A percentile compares a stretch with the other conserved stretches of the same genome.
Conservation (phyloP, 2,888 invertebrate species). For the Autographa pulchrina region DNA sequence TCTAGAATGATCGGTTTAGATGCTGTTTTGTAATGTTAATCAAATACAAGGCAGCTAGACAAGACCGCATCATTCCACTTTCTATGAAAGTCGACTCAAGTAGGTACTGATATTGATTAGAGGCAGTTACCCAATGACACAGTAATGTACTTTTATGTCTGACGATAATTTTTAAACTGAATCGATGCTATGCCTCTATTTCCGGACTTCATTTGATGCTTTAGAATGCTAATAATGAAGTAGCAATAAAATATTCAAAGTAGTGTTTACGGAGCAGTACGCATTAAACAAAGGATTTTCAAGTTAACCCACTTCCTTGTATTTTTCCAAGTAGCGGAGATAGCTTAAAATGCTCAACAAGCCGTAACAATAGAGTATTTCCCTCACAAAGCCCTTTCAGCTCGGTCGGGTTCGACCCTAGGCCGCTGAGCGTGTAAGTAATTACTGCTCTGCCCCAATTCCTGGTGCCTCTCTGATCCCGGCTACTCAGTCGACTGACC, state of each 20-base stretch:
- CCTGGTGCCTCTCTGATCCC: conserved; percentile 70
- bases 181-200: conserved; percentile 33
- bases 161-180: conserved; percentile 31
- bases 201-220: conserved; percentile 29
- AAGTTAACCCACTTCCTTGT: conserved; percentile 56
- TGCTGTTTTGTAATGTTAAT: conserved; percentile 30
- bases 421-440: conserved; percentile 75
- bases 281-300: conserved; percentile 51
- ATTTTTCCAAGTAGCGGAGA: conserved; percentile 49
- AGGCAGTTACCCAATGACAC: conserved; percentile 22
- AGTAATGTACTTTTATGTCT: conserved; percentile 37
- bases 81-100: conserved; percentile 50
- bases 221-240: conserved; percentile 16
- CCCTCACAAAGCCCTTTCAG: conserved; percentile 80
- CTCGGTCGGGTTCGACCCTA: conserved; percentile 71
- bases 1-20: conserved; percentile 22
- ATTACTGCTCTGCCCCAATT: conserved; percentile 83
- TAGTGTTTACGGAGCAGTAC: conserved; percentile 30
- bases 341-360: conserved; percentile 72
- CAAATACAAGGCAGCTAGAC: conserved; percentile 29
- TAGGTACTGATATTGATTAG: conserved; percentile 45
- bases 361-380: conserved; percentile 74
- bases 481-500: conserved; percentile 67
- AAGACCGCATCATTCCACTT: conserved; percentile 43
- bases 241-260: conserved; percentile 26